Percentiles rank a stretch among this genome's conserved stretches.
These are phyloP conservation scores for Acrocephalus scirpaceus DNA, from an alignment of 2,797 vertebrate genomes.

Conservation along the genomic window DNA sequence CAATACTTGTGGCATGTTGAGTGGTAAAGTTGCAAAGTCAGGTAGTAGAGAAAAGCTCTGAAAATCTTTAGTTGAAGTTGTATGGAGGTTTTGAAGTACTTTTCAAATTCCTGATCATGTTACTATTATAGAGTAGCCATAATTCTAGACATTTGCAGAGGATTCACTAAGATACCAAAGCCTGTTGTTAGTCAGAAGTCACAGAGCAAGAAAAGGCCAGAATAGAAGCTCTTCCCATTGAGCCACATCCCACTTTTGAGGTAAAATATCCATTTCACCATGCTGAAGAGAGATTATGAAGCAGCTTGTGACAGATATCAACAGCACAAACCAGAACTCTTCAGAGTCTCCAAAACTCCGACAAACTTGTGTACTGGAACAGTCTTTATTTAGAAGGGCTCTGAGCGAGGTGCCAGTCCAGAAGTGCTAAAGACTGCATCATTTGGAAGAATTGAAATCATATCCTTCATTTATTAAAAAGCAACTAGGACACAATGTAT, in stretches of 20 bases:
- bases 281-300: not conserved
- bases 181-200: not conserved
- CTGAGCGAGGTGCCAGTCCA: not conserved
- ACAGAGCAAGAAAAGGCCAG: not conserved
- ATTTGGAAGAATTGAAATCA: not conserved
- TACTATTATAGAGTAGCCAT: not conserved
- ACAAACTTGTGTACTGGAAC: not conserved
- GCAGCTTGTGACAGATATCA: not conserved
- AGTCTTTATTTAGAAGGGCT: conserved; percentile 27
- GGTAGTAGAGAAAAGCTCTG: not conserved
- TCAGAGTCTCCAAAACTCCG: not conserved
- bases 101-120: not conserved
- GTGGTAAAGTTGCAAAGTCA: not conserved
- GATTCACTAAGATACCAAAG: not conserved
- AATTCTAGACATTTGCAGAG: not conserved
- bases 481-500: not conserved
- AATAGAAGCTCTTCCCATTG: not conserved
- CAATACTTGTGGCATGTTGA: not conserved
- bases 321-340: conserved; percentile 23
- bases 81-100: not conserved
- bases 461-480: not conserved
- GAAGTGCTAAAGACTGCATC: not conserved
- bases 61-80: not conserved
- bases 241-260: not conserved
- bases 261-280: not conserved